Conservation (phyloP, 2,797 vertebrate species). For the Poeciliopsis paucimaculata region DNA sequence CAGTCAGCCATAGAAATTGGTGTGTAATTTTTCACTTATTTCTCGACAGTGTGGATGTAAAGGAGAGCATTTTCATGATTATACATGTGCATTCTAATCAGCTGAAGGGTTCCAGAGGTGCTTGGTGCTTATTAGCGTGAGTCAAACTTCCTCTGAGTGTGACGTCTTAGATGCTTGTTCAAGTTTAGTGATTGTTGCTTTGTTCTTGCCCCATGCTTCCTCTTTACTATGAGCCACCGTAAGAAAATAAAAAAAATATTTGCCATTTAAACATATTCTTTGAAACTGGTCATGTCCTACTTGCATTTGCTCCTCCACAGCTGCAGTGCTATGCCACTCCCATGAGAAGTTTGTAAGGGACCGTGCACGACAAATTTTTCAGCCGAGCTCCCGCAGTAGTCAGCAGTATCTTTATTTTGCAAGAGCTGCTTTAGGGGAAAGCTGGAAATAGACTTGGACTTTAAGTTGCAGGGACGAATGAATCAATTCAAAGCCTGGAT, state of each 20-base stretch:
- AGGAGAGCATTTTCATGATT: not conserved
- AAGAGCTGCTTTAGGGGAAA: constrained; percentile 32
- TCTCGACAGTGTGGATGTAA: constrained; percentile 27
- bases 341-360: constrained; percentile 43
- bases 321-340: constrained; percentile 42
- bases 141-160: not conserved
- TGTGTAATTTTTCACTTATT: constrained; percentile 50
- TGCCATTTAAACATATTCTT: constrained; percentile 26
- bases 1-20: constrained; percentile 61
- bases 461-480: constrained; percentile 29
- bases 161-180: not conserved
- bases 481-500: constrained; percentile 12
- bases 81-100: constrained; percentile 30
- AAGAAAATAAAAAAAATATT: constrained; percentile 35
- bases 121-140: constrained; percentile 11
- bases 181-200: constrained; percentile 7
- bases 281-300: constrained; percentile 53
- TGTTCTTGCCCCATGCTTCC: not conserved
- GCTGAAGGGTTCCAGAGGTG: constrained; percentile 13
- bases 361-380: constrained; percentile 56
- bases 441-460: constrained; percentile 44
- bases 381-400: constrained; percentile 37
- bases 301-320: constrained; percentile 53
- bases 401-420: constrained; percentile 53
- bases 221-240: constrained; percentile 16